Conservation (phyloP, 2,888 invertebrate genomes). For the Synergus itoensis region DNA sequence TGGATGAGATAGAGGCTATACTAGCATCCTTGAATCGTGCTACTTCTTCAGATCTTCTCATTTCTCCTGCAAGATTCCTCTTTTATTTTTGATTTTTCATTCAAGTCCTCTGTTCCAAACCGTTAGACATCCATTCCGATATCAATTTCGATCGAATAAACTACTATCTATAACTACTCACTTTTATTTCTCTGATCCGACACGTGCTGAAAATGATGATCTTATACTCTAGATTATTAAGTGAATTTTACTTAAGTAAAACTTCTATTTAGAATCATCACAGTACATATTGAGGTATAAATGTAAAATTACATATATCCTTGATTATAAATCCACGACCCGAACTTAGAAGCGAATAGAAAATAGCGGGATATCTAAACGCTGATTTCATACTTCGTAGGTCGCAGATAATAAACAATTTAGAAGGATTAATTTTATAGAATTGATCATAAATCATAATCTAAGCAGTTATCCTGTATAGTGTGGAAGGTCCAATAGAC, state of each 20-base stretch:
- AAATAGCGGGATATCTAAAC: not conserved
- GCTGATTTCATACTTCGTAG: not conserved
- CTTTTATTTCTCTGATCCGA: not conserved
- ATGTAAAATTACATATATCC: not conserved
- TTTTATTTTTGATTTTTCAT: not conserved
- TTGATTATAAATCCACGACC: not conserved
- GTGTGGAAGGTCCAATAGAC: not conserved
- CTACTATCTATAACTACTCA: too few species aligned
- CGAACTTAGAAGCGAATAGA: not conserved
- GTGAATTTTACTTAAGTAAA: too few species aligned
- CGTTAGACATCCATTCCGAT: not conserved
- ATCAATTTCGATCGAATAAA: not conserved
- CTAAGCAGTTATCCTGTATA: not conserved
- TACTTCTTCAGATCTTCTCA: conserved; percentile 34
- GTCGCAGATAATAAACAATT: not conserved
- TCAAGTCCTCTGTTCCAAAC: not conserved
- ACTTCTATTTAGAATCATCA: not conserved
- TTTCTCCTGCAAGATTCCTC: not conserved
- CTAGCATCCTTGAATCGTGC: conserved; percentile 42
- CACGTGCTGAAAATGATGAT: not conserved
- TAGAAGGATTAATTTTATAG: not conserved
- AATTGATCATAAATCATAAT: not conserved
- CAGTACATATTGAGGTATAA: not conserved
- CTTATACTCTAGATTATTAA: not conserved
- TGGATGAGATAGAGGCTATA: conserved; percentile 45